phyloP scores from a whole-genome alignment of 1,140 invertebrate genomes.

The Drosophila pseudoananassae region DNA sequence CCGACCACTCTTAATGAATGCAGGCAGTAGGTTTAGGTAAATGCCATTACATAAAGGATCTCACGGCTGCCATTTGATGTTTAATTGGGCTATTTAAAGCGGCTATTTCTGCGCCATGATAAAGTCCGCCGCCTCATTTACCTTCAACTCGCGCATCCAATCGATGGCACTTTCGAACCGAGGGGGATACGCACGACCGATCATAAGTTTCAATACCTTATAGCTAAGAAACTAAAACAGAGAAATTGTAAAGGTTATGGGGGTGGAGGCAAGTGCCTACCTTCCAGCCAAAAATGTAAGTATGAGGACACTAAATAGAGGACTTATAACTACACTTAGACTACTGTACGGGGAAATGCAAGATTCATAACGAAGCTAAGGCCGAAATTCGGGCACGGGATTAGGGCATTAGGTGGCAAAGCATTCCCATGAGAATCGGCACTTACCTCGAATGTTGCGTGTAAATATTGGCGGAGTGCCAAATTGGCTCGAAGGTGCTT shows the following conservation, averaged over 20 bases:
- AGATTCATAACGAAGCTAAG: conserved; percentile 46
- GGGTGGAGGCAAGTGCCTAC: no score
- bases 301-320: no score
- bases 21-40: conserved; percentile 46
- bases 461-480: conserved; percentile 83
- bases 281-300: no score
- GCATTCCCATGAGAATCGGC: conserved; percentile 25
- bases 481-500: conserved; percentile 82
- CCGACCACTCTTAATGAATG: conserved; percentile 59
- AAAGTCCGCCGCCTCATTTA: conserved; percentile 35
- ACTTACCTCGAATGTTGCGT: conserved; percentile 84
- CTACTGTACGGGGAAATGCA: conserved; percentile 7
- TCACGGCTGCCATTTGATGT: conserved; percentile 27
- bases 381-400: conserved; percentile 49
- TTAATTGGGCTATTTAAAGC: conserved; percentile 48
- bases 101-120: conserved; percentile 51
- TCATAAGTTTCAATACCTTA: conserved; percentile 1
- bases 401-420: conserved; percentile 39
- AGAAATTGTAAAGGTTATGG: no score
- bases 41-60: conserved; percentile 69
- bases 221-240: neutral
- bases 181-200: conserved; percentile 4
- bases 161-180: conserved; percentile 32
- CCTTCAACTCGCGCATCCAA: conserved; percentile 42
- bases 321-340: conserved; percentile 3